A percentile compares a stretch with the other conserved stretches of the same genome.
Conservation (phyloP, 2,888 invertebrate species). For the Linnaemya tessellans region DNA sequence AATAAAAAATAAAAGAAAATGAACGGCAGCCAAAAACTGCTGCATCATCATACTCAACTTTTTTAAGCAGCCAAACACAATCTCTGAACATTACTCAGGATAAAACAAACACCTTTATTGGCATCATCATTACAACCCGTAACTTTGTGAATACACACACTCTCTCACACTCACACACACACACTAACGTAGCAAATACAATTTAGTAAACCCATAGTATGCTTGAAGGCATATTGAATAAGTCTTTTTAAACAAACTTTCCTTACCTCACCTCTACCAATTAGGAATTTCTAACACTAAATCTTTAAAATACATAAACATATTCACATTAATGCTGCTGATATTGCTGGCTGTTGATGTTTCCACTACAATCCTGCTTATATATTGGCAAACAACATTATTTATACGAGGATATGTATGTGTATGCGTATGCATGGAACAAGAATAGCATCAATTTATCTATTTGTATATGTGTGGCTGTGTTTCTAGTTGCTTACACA, state of each 20-base stretch:
- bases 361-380: not conserved
- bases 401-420: no score
- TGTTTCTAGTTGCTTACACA: not conserved
- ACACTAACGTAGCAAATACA: not conserved
- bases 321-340: no score
- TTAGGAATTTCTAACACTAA: conserved; percentile 4
- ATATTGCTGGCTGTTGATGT: conserved; percentile 16
- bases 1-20: not conserved
- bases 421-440: not conserved
- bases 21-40: conserved; percentile 44
- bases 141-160: conserved; percentile 22
- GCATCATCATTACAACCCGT: conserved; percentile 44
- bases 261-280: not conserved
- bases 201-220: conserved; percentile 12
- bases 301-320: conserved; percentile 23
- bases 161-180: not conserved
- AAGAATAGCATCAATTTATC: no score
- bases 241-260: not conserved
- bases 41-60: conserved; percentile 56
- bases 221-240: conserved; percentile 38
- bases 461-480: no score
- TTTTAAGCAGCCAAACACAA: conserved; percentile 36
- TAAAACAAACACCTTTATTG: conserved; percentile 57
- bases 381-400: conserved; percentile 52
- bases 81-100: conserved; percentile 26